Conservation (phyloP, 2,888 invertebrate species). For the Melinaea menophilus region DNA sequence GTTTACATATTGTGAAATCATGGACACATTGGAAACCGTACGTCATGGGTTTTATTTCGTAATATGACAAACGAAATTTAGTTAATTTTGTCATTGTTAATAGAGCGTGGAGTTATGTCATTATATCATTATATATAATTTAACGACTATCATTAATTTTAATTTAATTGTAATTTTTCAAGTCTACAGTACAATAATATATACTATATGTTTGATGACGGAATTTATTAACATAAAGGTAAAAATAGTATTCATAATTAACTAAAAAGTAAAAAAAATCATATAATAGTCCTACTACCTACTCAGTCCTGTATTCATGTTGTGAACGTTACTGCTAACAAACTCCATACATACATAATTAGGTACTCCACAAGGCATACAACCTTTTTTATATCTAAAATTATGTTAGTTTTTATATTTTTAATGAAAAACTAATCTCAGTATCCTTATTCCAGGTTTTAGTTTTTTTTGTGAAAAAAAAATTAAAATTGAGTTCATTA, state of each 20-base stretch:
- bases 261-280: not conserved
- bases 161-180: too few species aligned
- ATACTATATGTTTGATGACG: too few species aligned
- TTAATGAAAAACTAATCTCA: not conserved
- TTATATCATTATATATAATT: too few species aligned
- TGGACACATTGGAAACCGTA: conserved; percentile 27
- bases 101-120: too few species aligned
- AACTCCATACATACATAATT: conserved; percentile 21
- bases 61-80: conserved; percentile 34
- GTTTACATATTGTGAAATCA: not conserved
- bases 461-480: too few species aligned
- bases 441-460: too few species aligned
- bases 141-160: too few species aligned
- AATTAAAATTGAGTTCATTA: too few species aligned
- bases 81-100: conserved; percentile 15
- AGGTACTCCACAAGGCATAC: conserved; percentile 1
- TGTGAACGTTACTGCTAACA: conserved; percentile 5
- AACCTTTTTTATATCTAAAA: not conserved
- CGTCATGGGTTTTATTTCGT: conserved; percentile 41
- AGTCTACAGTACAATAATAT: too few species aligned
- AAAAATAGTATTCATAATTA: not conserved
- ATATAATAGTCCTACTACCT: too few species aligned
- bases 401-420: not conserved
- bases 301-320: conserved; percentile 7
- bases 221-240: not conserved